Conservation (phyloP, 2,888 invertebrate genomes). For the Drosophila meridiana region DNA sequence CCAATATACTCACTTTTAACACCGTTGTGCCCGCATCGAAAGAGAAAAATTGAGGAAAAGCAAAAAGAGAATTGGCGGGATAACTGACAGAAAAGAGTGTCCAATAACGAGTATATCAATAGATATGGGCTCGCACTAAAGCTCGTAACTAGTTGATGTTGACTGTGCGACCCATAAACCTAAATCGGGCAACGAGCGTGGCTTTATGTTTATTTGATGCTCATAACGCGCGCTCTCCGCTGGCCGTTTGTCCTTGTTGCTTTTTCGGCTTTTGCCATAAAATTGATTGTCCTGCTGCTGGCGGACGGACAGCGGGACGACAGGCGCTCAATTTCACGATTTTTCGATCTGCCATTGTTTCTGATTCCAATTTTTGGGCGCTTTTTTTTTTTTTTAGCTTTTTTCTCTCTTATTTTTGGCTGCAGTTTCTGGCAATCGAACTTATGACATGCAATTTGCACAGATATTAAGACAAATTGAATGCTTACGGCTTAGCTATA, state of each 20-base stretch:
- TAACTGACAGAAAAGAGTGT: conserved; percentile 21
- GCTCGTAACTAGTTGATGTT: conserved; percentile 61
- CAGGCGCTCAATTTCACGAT: conserved; percentile 33
- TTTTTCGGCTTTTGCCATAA: conserved; percentile 54
- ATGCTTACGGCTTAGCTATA: conserved; percentile 48
- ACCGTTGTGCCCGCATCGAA: neutral
- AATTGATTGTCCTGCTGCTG: conserved; percentile 64
- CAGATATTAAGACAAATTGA: conserved; percentile 66
- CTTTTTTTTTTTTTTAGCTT: conserved; percentile 5
- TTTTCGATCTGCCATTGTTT: conserved; percentile 45
- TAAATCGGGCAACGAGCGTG: conserved; percentile 60
- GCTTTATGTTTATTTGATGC: conserved; percentile 70
- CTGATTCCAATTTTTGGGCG: neutral
- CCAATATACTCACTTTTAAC: neutral
- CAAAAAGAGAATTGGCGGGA: conserved; percentile 5
- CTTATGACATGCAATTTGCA: conserved; percentile 69
- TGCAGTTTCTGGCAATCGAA: conserved; percentile 54
- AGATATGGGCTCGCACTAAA: conserved; percentile 27
- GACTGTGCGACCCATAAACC: conserved; percentile 65
- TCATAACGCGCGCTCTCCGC: conserved; percentile 47
- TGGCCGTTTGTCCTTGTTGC: conserved; percentile 17
- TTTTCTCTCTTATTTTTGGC: neutral
- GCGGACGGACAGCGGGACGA: neutral
- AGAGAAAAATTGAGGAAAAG: neutral
- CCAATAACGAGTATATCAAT: conserved; percentile 40